Base-by-base conservation (phyloP, 2,888 invertebrate genomes). In the Torymus texanus region DNA sequence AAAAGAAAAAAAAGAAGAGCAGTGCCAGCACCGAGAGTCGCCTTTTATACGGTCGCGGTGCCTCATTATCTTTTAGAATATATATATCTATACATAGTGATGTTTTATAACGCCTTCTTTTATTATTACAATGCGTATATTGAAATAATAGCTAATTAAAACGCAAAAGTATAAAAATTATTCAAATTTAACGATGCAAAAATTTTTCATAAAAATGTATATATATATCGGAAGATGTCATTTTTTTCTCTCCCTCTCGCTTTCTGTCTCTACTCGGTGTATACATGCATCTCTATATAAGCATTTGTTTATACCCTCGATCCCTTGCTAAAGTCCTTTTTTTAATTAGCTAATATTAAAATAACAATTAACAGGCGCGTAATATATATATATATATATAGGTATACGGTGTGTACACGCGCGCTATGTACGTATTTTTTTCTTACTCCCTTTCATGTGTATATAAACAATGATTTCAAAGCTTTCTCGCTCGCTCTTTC, bases 141-240 rank as follows among this genome's bases (percentile, higher is more conserved):
- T 63, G 5, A 68, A 80, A 78, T 78, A 75, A 75, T 75, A 75
- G 81, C 81, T 81, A 78, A 81, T 81, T 75, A 72, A 78, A 72
- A 75, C 75, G 16, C 29, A 41, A 18, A n/a, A 13, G n/a, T 55
- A 16, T 18, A 41, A 21, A 29, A 24, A 29, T n/a, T 63, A 63
- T 29, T 55, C 8, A 63, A 73, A 5, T 61, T 56, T 8, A 63
- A 53, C 55, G 24, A 73, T 41, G 51, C 41, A 41, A 41, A 41
- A 41, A 41, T 41, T 41, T 41, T 8, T 41, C 41, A 41, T 41
- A 41, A 41, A 41, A 41, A 41, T 8, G 41, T 41, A 5, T 29
- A 29, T 41, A 41, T 41, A 41, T 41, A 41, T 8, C 41, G 41
- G 41, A 8, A 41, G 41, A 41, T 41, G 10, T 41, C 5, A 41